Base-by-base conservation (phyloP, 2,113 vertebrate species). In the Campylomormyrus numenius region DNA sequence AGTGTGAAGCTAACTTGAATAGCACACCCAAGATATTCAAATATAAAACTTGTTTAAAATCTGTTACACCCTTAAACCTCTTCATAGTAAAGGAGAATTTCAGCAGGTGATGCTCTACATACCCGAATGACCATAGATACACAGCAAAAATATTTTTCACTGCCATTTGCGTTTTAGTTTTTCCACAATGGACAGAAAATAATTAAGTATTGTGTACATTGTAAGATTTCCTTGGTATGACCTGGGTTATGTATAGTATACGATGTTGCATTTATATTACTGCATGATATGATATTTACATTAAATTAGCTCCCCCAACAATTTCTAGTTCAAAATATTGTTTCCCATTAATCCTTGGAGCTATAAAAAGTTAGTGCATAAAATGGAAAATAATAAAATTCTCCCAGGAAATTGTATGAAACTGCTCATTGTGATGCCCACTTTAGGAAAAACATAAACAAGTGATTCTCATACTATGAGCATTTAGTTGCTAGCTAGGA, bases 1-100 rank as follows among this genome's bases (percentile, higher is more conserved):
- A 80, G 17, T 42, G 15, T 42, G 15, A 19, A 77, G 70, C 15
- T 39, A 39, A 35, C 70, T 77, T 39, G 70, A 19, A 39, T 80
- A 80, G 74, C 35, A 39, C 74, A 42, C 24, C 58, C n/a, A 31
- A 70, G 3, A 70, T n/a, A 31, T 70, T 70, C 2, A 70, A 70
- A 70, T 70, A 70, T 70, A 31, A 70, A 13, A n/a, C 21, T 27
- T 49, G 10, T 27, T 49, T 77, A 48, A 86, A 86, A 86, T 49
- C 84, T 85, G 84, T 85, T 85, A 85, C 48, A 85, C 45, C n/a
- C 84, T 49, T 86, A 86, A 45, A 86, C 45, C 84, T 86, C 15
- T 42, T 80, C 74, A 80, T 42, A 19, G 74, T 80, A 80, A 80
- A 80, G 31, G 15, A 77, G 31, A 39, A 19, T 80, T 80, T 80